Evolutionary conservation across 2,888 invertebrate species (phyloP).

Genomic region (Stenoptilia bipunctidactyla): DNA sequence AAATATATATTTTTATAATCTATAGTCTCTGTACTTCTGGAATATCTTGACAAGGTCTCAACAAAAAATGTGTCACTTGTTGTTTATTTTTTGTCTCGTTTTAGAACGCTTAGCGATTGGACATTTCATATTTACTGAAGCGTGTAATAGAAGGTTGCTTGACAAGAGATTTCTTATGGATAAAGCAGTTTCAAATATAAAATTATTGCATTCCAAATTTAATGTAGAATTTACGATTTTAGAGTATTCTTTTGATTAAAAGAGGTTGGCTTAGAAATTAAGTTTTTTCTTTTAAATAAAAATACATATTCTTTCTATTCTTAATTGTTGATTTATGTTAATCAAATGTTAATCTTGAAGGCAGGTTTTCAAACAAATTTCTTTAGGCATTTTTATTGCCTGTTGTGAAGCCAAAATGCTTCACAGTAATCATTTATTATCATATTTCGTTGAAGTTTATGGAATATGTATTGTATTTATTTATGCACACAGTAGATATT

Average conservation of each 20-base stretch:
- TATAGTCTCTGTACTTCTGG: no score
- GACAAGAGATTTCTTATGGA: slow-evolving; percentile 30
- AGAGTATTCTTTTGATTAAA: no score
- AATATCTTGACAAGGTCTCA: neutral
- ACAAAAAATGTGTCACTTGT: neutral
- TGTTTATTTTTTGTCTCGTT: slow-evolving; percentile 11
- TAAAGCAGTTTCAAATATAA: slow-evolving; percentile 23
- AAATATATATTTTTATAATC: no score
- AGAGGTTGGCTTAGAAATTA: neutral
- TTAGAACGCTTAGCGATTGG: slow-evolving; percentile 19
- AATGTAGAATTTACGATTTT: slow-evolving; percentile 2
- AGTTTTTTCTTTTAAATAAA: no score
- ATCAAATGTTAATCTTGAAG: no score
- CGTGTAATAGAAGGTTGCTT: slow-evolving; percentile 46
- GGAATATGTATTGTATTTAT: neutral
- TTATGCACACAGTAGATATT: slow-evolving; percentile 43
- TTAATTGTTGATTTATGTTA: no score
- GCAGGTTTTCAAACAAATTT: no score
- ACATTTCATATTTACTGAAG: slow-evolving; percentile 44
- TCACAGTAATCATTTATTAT: no score
- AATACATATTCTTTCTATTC: no score
- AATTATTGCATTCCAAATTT: slow-evolving; percentile 2
- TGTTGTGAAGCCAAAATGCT: no score
- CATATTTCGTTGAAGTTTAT: no score
- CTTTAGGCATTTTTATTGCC: no score